Percentiles rank a stretch among this genome's conserved stretches.
Conservation (phyloP, 2,797 vertebrate genomes). For the Neomorphus geoffroyi region DNA sequence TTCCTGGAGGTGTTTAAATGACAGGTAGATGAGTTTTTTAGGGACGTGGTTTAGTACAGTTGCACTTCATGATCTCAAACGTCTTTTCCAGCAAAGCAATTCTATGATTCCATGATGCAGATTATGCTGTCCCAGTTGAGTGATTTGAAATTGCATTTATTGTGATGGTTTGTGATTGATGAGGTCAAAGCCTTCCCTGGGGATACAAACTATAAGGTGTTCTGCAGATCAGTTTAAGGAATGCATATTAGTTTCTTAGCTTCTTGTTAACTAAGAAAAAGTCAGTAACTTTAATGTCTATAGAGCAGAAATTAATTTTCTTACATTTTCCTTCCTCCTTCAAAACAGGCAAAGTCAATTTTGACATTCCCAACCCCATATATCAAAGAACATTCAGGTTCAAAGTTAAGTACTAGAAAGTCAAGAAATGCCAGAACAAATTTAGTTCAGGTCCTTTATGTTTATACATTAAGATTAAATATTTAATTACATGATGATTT, state of each 20-base stretch:
- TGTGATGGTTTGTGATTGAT: neutral
- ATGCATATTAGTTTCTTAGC: neutral
- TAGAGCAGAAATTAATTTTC: neutral
- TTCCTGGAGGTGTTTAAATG: too few species aligned
- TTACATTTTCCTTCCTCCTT: neutral
- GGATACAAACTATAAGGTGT: neutral
- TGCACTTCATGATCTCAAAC: too few species aligned
- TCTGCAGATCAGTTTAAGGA: neutral
- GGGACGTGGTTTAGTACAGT: too few species aligned
- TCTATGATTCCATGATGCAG: neutral
- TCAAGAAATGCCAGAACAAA: slow-evolving; percentile 13
- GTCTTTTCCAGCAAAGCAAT: too few species aligned
- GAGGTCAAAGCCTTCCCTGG: neutral
- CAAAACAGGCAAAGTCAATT: neutral
- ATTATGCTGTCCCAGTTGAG: neutral
- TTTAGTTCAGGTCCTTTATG: neutral
- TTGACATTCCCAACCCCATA: neutral
- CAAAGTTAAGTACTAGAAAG: slow-evolving; percentile 36
- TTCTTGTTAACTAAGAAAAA: neutral
- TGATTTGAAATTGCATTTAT: slow-evolving; percentile 28
- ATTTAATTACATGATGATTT: neutral
- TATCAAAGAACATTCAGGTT: slow-evolving; percentile 30
- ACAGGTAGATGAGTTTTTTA: too few species aligned
- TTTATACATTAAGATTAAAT: neutral
- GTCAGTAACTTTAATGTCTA: neutral